Base-by-base conservation (phyloP, 2,113 vertebrate genomes). In the Gasterosteus nipponicus region DNA sequence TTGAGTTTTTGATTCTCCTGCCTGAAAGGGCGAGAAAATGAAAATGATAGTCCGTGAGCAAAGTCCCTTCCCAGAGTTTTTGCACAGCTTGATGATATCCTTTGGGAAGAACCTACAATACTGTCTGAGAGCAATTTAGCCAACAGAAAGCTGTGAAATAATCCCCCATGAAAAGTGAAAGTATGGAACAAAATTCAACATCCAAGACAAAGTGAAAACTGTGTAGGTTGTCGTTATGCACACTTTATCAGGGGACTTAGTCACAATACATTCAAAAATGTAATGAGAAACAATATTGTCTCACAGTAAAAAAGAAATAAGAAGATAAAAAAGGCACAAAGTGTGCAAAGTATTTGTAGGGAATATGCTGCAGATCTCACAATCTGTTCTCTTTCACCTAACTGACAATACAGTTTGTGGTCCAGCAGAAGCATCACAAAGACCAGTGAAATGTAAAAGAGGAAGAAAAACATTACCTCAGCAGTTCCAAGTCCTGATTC, bases 1-100 rank as follows among this genome's bases (percentile, higher is more conserved):
- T 95, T 97, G 47, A 99, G 95, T 85, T 98, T 97, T 89, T 94
- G 92, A 79, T 99, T 98, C 91, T 99, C 98, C 12, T 95, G 95
- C 64, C 98, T 99, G 84, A 0, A 14, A 54, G 1, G 44, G 38
- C 18, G 57, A 78, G 33, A 81, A 63, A 81, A 64, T 65, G 68
- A 82, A 83, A 92, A 74, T 18, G 78, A 85, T 75, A 86, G 59
- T 6, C 7, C 39, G 11, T 46, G 29, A 77, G 39, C 9, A 8
- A 18, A 18, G 49, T 7, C 49, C 22, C 44, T 53, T 67, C 15
- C 44, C n/a, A 60, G 9, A 10, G 9, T 63, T 42, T 62, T 62
- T 9, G 22, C 64, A 31, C 14, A 56, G 53, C 42, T 42, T 51
- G 10, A 70, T 57, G 73, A 77, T 33, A 16, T 57, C 22, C 29